Percentiles rank a stretch among this genome's conserved stretches.
These are phyloP conservation scores for Olivierus martensii DNA, from an alignment of 1,140 invertebrate species.

Conservation along the genomic window DNA sequence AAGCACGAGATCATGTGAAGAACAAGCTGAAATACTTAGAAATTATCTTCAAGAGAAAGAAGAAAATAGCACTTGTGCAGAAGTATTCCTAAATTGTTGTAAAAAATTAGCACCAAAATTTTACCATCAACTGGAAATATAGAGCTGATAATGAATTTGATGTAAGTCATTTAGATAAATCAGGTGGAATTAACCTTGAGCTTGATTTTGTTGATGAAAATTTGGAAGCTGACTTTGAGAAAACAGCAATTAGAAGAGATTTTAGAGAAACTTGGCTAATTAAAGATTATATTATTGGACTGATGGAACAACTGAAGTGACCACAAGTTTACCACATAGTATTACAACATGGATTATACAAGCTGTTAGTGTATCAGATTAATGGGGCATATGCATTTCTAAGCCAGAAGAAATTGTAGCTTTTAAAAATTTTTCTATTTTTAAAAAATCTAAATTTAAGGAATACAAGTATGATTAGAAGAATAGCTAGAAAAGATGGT, in stretches of 20 bases:
- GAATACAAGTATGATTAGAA: too few species aligned
- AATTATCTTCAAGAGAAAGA: neutral
- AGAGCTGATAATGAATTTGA: too few species aligned
- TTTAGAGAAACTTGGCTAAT: slow-evolving; percentile 30
- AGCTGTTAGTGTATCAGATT: slow-evolving; percentile 24
- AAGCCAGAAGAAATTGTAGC: slow-evolving; percentile 24
- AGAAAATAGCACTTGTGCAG: neutral
- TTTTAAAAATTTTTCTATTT: slow-evolving; percentile 29
- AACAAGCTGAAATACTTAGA: neutral
- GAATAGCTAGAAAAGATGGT: too few species aligned
- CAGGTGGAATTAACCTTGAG: too few species aligned
- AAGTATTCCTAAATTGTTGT: slow-evolving; percentile 7
- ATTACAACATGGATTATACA: slow-evolving; percentile 32
- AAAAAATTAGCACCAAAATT: too few species aligned
- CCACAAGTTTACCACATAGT: slow-evolving; percentile 26
- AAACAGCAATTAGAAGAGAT: slow-evolving; percentile 15
- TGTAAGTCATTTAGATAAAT: too few species aligned
- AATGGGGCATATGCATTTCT: slow-evolving; percentile 28
- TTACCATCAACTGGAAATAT: too few species aligned
- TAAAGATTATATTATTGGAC: slow-evolving; percentile 20
- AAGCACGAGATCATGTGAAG: neutral
- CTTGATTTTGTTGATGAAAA: too few species aligned
- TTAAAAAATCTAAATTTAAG: too few species aligned
- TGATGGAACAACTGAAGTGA: neutral
- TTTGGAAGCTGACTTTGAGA: neutral